A percentile compares a stretch with the other conserved stretches of the same genome.
Conservation (phyloP, 2,113 vertebrate species). For the Narcine bancroftii region DNA sequence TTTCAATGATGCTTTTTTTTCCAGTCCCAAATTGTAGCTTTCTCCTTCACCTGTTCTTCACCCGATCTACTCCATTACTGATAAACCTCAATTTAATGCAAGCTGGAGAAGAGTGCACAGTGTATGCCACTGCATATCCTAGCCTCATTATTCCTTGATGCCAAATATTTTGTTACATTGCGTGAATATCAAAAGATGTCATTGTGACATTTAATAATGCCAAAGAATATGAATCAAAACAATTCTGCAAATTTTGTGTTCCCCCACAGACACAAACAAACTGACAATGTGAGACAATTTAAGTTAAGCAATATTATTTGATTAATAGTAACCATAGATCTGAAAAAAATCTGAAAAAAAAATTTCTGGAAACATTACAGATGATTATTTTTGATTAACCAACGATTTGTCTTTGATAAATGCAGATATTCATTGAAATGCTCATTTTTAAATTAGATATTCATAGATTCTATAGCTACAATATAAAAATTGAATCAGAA, state of each 20-base stretch:
- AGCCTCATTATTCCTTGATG: constrained; percentile 82
- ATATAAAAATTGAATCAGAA: no score
- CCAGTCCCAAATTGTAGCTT: constrained; percentile 60
- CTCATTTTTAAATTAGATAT: no score
- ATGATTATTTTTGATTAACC: no score
- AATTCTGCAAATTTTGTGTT: constrained; percentile 70
- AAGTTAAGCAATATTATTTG: neutral
- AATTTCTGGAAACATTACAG: neutral
- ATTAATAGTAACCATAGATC: neutral
- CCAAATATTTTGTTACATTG: constrained; percentile 70
- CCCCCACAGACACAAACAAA: constrained; percentile 56
- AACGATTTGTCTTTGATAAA: no score
- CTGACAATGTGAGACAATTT: neutral
- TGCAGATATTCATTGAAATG: no score
- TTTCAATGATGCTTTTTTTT: constrained; percentile 52
- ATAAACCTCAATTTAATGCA: constrained; percentile 89
- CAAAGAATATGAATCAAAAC: constrained; percentile 81
- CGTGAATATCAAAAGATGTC: constrained; percentile 75
- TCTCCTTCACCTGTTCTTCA: constrained; percentile 58
- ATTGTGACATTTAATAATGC: constrained; percentile 80
- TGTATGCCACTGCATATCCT: constrained; percentile 88
- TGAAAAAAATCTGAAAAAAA: no score
- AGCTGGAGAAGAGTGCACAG: constrained; percentile 77
- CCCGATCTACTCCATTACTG: constrained; percentile 71
- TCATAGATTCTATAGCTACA: no score